Conservation (phyloP, 2,797 vertebrate genomes). For the Rhynchonycteris naso region DNA sequence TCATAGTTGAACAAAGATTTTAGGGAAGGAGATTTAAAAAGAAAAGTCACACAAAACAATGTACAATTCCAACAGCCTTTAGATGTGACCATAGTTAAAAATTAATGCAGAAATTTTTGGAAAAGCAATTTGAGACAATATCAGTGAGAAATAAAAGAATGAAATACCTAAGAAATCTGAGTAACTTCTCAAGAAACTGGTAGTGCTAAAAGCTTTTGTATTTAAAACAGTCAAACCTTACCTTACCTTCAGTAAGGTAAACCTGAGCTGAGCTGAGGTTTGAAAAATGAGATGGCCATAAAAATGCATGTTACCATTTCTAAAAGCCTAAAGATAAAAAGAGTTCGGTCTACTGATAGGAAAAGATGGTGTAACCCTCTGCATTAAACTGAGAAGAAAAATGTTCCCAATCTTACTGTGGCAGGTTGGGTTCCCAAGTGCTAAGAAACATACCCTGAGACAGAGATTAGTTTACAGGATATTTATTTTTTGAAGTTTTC, state of each 20-base stretch:
- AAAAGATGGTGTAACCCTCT: not conserved
- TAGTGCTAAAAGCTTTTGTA: not conserved
- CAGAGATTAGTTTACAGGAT: not conserved
- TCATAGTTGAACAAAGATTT: not conserved
- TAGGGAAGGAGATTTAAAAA: constrained; percentile 14
- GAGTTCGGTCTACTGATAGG: not conserved
- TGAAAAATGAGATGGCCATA: not conserved
- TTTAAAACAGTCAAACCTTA: not conserved
- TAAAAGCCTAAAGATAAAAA: not conserved
- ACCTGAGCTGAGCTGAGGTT: not conserved
- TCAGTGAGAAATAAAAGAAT: not conserved
- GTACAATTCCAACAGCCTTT: not conserved
- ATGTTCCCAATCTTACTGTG: rapidly evolving
- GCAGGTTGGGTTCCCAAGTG: not conserved
- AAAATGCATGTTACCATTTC: not conserved
- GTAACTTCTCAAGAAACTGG: not conserved
- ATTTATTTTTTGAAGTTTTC: not conserved
- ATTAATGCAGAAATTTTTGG: not conserved
- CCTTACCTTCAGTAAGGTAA: not conserved
- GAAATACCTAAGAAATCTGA: not conserved
- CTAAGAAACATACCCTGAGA: not conserved
- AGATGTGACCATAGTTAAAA: constrained; percentile 1
- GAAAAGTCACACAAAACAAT: not conserved
- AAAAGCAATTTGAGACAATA: not conserved
- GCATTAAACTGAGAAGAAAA: not conserved